Base-by-base conservation (phyloP, 2,113 vertebrate species). In the Lepisosteus osseus region DNA sequence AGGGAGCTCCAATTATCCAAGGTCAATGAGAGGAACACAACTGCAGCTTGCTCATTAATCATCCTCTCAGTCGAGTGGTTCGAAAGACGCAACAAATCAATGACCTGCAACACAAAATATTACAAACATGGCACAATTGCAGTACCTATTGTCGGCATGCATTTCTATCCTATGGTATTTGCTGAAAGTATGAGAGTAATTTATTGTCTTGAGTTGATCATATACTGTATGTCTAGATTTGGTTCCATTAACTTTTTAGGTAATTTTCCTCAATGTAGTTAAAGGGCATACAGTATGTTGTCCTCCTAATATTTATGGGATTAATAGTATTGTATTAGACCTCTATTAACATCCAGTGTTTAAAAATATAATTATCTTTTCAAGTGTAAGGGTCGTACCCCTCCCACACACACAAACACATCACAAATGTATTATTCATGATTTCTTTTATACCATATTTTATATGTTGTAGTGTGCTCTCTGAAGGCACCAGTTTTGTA, bases 21-120 rank as follows among this genome's bases (percentile, higher is more conserved):
- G 56, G 56, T 73, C 65, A 73, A 40, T 57, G 54, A 51, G 9
- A 61, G 15, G 17, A 59, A n/a, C 55, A 68, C 62, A 68, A 73
- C 62, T 67, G n/a, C 56, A 62, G 61, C 40, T 40, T 14, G 5
- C 9, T 68, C 43, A 54, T 62, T 68, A 73, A 54, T 12, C 14
- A 43, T 68, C 45, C 43, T 12, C 17, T 55, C 40, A 6, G 9
- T 12, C 0, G 40, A 42, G 63, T 61, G 54, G 45, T 11, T 15
- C 13, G 2, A 57, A 9, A 40, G 1, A 47, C 15, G 7, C 67
- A 57, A 59, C 51, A 43, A 29, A 8, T 54, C 6, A 3, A n/a
- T n/a, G 15, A 29, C 45, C 45, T 68, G 51, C 15, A 59, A n/a
- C n/a, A n/a, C 56, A 12, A 59, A 14, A 59, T 12, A 59, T 59